Evolutionary conservation across 2,888 invertebrate genomes (phyloP).

Genomic region (Sarcophaga subvicina): DNA sequence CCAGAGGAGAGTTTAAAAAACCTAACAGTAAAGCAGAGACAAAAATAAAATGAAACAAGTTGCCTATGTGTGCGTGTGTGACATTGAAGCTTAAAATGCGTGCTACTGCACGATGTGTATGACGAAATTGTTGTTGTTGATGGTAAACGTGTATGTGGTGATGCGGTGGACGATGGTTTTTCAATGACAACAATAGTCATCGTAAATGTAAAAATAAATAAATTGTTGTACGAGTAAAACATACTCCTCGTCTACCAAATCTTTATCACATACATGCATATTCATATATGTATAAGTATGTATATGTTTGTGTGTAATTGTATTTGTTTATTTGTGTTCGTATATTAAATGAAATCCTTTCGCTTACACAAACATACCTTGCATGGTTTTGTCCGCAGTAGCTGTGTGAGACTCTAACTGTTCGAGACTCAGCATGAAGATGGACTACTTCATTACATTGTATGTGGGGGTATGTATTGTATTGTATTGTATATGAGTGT

Average conservation of each 20-base stretch:
- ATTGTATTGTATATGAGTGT: background rate
- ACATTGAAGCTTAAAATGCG: conserved; percentile 67
- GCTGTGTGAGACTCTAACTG: conserved; percentile 1
- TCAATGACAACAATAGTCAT: conserved; percentile 56
- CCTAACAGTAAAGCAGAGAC: conserved; percentile 5
- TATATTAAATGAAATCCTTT: too few relatives aligned
- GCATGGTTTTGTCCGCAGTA: conserved; percentile 22
- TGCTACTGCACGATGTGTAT: conserved; percentile 49
- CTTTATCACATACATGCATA: background rate
- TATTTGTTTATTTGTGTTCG: background rate
- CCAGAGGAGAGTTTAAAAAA: conserved; percentile 12
- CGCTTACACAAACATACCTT: too few relatives aligned
- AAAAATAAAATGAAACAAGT: conserved; percentile 24
- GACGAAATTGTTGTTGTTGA: conserved; percentile 25
- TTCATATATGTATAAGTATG: background rate
- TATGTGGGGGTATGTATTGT: background rate
- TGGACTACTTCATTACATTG: conserved; percentile 25
- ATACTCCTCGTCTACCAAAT: background rate
- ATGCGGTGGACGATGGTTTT: conserved; percentile 30
- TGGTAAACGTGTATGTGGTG: conserved; percentile 9
- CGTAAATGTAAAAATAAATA: conserved; percentile 42
- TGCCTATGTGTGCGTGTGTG: conserved; percentile 29
- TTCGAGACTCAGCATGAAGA: conserved; percentile 45
- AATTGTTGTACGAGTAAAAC: background rate
- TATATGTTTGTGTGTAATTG: background rate